phyloP scores from a whole-genome alignment of 2,888 invertebrate species.

The Melipona beecheii region DNA sequence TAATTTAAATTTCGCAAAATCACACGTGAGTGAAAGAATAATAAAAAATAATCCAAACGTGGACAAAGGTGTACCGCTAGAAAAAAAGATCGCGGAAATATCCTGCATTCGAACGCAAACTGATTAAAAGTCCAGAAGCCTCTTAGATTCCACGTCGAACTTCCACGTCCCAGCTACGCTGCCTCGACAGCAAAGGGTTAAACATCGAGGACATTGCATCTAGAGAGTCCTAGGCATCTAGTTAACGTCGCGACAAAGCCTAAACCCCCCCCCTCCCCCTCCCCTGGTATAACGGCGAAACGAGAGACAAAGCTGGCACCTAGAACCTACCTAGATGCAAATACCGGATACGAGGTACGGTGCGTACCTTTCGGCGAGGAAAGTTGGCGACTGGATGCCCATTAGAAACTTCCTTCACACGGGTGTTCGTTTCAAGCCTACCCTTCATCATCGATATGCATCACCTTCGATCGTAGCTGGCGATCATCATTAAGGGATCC shows the following conservation, averaged over 20 bases:
- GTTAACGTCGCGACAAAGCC: background rate
- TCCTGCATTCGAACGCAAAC: too few relatives aligned
- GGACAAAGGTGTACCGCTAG: too few relatives aligned
- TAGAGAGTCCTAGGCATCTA: background rate
- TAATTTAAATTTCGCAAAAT: too few relatives aligned
- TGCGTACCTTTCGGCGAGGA: slow-evolving; percentile 44
- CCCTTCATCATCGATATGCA: slow-evolving; percentile 64
- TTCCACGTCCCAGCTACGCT: too few relatives aligned
- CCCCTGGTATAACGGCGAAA: background rate
- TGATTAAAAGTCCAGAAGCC: too few relatives aligned
- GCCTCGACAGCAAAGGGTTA: background rate
- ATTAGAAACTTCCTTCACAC: slow-evolving; percentile 62
- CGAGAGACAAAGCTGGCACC: slow-evolving; percentile 12
- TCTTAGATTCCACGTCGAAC: too few relatives aligned
- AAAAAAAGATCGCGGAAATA: too few relatives aligned
- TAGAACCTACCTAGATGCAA: slow-evolving; percentile 27
- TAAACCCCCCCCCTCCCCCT: background rate
- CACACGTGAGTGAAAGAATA: too few relatives aligned
- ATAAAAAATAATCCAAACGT: too few relatives aligned
- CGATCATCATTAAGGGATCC: slow-evolving; percentile 59
- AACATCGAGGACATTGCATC: background rate
- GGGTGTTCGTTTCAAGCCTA: slow-evolving; percentile 48
- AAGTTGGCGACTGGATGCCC: slow-evolving; percentile 39
- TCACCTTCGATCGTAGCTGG: slow-evolving; percentile 65
- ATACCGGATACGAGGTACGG: background rate